Percentiles rank a stretch among this genome's conserved stretches.
Conservation (phyloP, 1,140 invertebrate species). For the Nebria ingens region DNA sequence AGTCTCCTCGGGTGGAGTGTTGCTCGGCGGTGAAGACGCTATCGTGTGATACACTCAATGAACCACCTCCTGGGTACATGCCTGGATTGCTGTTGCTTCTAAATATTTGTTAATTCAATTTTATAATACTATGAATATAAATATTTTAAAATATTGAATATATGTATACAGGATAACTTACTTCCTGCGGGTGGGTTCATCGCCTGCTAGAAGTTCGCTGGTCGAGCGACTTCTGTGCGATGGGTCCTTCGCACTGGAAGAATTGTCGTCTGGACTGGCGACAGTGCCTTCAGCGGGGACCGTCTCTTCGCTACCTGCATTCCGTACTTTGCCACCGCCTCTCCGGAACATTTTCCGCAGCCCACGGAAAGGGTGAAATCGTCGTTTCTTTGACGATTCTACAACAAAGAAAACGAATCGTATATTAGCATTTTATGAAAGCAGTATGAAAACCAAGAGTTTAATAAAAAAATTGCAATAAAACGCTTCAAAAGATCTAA, state of each 20-base stretch:
- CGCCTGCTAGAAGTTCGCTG: slow-evolving; percentile 51
- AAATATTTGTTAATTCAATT: not conserved
- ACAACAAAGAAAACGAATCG: slow-evolving; percentile 22
- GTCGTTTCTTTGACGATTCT: slow-evolving; percentile 50
- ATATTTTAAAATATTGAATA: too few species aligned
- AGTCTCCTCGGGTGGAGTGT: slow-evolving; percentile 37
- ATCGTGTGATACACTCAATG: slow-evolving; percentile 63
- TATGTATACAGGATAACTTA: not conserved
- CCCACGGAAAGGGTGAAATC: slow-evolving; percentile 52
- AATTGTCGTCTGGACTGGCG: slow-evolving; percentile 24
- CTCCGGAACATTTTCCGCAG: slow-evolving; percentile 58
- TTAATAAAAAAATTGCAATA: too few species aligned
- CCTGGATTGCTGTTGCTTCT: slow-evolving; percentile 8
- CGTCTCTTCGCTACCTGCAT: slow-evolving; percentile 23
- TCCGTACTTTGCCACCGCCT: slow-evolving; percentile 27
- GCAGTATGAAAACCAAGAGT: too few species aligned
- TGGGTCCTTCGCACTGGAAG: slow-evolving; percentile 26
- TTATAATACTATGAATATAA: not conserved
- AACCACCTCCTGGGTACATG: slow-evolving; percentile 36
- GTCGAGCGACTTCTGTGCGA: slow-evolving; percentile 54
- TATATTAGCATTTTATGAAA: not conserved
- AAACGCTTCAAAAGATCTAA: too few species aligned
- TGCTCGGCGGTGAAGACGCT: slow-evolving; percentile 59
- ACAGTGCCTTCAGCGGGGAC: slow-evolving; percentile 32
- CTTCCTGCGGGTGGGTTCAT: slow-evolving; percentile 35